Base-by-base conservation (phyloP, 2,888 invertebrate species). In the Tromatobia lineatoria region DNA sequence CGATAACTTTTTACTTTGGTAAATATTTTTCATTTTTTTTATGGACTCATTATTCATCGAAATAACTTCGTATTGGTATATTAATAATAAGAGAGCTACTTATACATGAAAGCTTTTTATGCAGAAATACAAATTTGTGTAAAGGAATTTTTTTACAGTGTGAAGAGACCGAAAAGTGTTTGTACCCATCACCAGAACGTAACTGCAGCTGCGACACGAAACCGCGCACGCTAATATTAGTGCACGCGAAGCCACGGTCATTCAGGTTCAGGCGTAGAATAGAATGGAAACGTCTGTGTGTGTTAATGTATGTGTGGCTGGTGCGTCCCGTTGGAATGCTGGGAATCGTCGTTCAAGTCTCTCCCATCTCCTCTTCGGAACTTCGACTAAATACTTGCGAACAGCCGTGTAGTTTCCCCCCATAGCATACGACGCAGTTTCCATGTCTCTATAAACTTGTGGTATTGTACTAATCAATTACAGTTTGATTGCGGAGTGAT, bases 191-290 rank as follows among this genome's bases (percentile, higher is more conserved):
- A 69, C 23, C 66, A 50, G 25, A 29, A 61, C 42, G 52, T 52
- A 34, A 74, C 75, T 38, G 71, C 34, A 73, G 74, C 74, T 45
- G 71, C 66, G 67, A 61, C 54, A 66, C 67, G 50, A 74, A 66
- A 75, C 78, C n/a, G 38, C 29, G 66, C 71, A n/a, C 59, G 66
- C 88, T 91, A 91, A 91, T 91, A 89, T 91, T 91, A 89, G 90
- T 77, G 69, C 75, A 61, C 64, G 85, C 88, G 80, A 82, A 85
- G 85, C 85, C 87, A 86, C 88, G 88, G 90, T 88, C 91, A 92
- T 92, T 91, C 90, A 91, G 90, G 88, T 88, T 87, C 88, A 80
- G 73, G 80, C 85, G 81, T 84, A 86, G 88, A 87, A 88, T 88
- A 87, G 90, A 91, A 91, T 87, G 89, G 80, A 66, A 73, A 52